Conservation (phyloP, 1,140 invertebrate genomes). For the Sminthurides bifidus region DNA sequence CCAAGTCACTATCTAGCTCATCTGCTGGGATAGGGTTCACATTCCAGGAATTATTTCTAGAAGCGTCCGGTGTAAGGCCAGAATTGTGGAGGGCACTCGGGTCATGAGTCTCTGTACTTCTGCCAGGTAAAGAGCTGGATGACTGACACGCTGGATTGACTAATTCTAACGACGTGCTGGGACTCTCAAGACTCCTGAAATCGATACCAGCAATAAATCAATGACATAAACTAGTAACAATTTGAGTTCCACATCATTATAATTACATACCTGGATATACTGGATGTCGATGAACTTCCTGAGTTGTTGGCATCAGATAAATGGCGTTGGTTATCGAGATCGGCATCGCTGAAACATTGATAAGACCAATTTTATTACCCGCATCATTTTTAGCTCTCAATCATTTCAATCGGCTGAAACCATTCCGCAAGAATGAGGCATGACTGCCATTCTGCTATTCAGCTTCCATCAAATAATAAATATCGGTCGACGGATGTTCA, state of each 20-base stretch:
- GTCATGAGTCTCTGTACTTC: slow-evolving; percentile 29
- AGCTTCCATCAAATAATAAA: no score
- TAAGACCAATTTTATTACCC: neutral
- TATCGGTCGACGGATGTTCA: no score
- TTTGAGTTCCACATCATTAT: neutral
- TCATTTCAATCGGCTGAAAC: no score
- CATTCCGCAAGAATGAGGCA: no score
- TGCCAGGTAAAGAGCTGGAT: slow-evolving; percentile 15
- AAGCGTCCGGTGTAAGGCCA: slow-evolving; percentile 22
- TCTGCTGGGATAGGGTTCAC: slow-evolving; percentile 17
- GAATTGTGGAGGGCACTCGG: slow-evolving; percentile 22
- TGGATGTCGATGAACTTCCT: slow-evolving; percentile 49
- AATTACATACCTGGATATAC: slow-evolving; percentile 43
- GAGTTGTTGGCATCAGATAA: slow-evolving; percentile 42
- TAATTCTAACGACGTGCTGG: slow-evolving; percentile 45
- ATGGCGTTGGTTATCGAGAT: slow-evolving; percentile 37
- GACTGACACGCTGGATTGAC: slow-evolving; percentile 35
- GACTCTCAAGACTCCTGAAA: slow-evolving; percentile 49
- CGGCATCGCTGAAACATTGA: slow-evolving; percentile 41
- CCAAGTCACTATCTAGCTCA: slow-evolving; percentile 62
- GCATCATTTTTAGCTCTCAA: no score
- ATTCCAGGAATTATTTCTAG: no score
- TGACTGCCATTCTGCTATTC: no score
- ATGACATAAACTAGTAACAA: no score
- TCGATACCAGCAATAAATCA: no score